Percentiles rank a stretch among this genome's conserved stretches.
Evolutionary conservation across 2,888 invertebrate species (phyloP).

Genomic region (Callyntrura sp.): DNA sequence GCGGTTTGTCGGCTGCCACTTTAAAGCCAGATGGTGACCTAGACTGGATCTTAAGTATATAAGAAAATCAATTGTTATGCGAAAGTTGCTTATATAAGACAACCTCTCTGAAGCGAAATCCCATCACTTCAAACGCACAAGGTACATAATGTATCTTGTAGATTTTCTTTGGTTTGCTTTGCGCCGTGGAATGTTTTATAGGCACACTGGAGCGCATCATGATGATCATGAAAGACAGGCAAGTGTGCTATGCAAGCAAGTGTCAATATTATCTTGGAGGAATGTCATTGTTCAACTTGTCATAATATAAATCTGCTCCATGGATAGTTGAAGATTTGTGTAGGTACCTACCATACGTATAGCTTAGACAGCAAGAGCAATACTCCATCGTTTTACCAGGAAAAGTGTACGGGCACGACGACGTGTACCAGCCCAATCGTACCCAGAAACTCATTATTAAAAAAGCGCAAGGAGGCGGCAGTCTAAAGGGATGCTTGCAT

Average conservation of each 20-base stretch:
- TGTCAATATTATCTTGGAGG: constrained; percentile 70
- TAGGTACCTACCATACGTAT: too few species aligned
- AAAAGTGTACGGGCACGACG: too few species aligned
- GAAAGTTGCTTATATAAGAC: too few species aligned
- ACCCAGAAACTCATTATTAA: constrained; percentile 14
- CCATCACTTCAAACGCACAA: neutral
- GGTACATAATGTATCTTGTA: neutral
- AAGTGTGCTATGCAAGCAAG: constrained; percentile 56
- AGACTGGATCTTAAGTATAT: constrained; percentile 37
- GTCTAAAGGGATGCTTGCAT: neutral
- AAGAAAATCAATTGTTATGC: constrained; percentile 8
- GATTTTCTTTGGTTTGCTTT: neutral
- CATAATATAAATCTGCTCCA: constrained; percentile 72
- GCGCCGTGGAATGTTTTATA: constrained; percentile 22
- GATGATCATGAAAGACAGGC: too few species aligned
- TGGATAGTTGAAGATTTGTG: too few species aligned
- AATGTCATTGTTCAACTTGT: constrained; percentile 71
- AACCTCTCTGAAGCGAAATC: too few species aligned
- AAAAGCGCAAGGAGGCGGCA: too few species aligned
- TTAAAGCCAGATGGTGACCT: constrained; percentile 2
- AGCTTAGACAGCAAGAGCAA: too few species aligned
- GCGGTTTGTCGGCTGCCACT: constrained; percentile 34
- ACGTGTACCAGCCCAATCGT: neutral
- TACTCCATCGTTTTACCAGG: too few species aligned
- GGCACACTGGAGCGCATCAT: neutral